Conservation (phyloP, 1,140 invertebrate genomes). For the Drosophila obscura region DNA sequence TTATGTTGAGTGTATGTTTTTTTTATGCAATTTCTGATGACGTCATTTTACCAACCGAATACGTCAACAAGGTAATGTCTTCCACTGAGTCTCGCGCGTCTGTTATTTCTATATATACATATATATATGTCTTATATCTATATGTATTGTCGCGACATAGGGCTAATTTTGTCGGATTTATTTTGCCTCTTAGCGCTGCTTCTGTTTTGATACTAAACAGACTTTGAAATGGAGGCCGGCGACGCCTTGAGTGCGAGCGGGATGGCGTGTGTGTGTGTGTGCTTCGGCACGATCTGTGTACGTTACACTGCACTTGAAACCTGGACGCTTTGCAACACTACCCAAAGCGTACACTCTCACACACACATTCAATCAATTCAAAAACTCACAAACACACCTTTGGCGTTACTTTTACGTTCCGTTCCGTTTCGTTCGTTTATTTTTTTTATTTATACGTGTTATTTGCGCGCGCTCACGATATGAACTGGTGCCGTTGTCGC, state of each 20-base stretch:
- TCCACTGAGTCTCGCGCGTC: slow-evolving; percentile 31
- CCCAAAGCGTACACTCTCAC: background rate
- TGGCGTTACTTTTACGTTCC: slow-evolving; percentile 3
- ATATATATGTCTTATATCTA: slow-evolving; percentile 24
- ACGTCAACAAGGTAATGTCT: slow-evolving; percentile 25
- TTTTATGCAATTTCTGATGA: slow-evolving; percentile 57
- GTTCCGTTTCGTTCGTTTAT: slow-evolving; percentile 25
- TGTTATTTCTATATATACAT: slow-evolving; percentile 38
- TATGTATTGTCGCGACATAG: slow-evolving; percentile 31
- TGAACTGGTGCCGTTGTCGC: slow-evolving; percentile 63
- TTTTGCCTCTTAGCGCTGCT: slow-evolving; percentile 36
- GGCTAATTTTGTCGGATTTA: slow-evolving; percentile 60
- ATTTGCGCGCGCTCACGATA: slow-evolving; percentile 57
- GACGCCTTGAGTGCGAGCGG: slow-evolving; percentile 47
- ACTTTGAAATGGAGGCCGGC: slow-evolving; percentile 53
- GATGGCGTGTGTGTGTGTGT: slow-evolving; percentile 26
- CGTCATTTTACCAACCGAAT: slow-evolving; percentile 56
- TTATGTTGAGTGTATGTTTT: slow-evolving; percentile 34
- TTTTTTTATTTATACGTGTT: slow-evolving; percentile 13
- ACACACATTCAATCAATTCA: slow-evolving; percentile 31
- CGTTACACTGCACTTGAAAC: slow-evolving; percentile 24
- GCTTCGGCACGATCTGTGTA: slow-evolving; percentile 34
- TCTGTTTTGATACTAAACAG: slow-evolving; percentile 58
- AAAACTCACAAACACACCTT: slow-evolving; percentile 41
- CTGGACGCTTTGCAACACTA: slow-evolving; percentile 60